Evolutionary conservation across 2,888 invertebrate genomes (phyloP).

Genomic region (Dimorphilus gyrociliatus): DNA sequence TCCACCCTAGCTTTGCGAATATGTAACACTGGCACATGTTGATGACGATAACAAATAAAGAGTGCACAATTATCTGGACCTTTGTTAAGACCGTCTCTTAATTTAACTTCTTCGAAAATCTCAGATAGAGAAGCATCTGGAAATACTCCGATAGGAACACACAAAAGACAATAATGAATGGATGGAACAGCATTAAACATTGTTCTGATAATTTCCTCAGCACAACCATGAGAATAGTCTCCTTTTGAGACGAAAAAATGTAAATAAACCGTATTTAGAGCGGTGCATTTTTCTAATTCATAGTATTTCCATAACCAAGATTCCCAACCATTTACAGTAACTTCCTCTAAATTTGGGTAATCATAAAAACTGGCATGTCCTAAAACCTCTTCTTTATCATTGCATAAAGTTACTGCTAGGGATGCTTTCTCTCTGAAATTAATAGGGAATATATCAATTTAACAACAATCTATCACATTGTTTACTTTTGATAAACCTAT

Average conservation of each 20-base stretch:
- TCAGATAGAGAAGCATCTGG: conserved; percentile 15
- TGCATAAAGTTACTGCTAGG: conserved; percentile 31
- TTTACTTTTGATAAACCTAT: background rate
- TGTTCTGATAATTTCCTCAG: conserved; percentile 30
- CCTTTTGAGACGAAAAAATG: conserved; percentile 33
- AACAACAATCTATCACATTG: background rate
- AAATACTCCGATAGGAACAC: conserved; percentile 23
- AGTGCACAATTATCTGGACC: conserved; percentile 12
- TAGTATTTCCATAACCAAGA: conserved; percentile 21
- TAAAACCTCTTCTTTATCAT: conserved; percentile 31
- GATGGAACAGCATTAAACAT: conserved; percentile 35
- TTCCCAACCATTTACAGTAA: conserved; percentile 29
- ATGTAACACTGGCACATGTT: conserved; percentile 32
- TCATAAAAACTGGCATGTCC: conserved; percentile 37
- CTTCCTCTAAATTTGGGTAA: conserved; percentile 26
- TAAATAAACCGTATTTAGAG: conserved; percentile 33
- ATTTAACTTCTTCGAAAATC: conserved; percentile 18
- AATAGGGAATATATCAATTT: conserved; percentile 2
- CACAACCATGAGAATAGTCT: conserved; percentile 31
- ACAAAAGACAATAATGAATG: conserved; percentile 29
- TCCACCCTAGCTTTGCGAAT: conserved; percentile 34
- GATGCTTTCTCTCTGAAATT: conserved; percentile 32
- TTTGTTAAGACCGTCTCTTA: conserved; percentile 8
- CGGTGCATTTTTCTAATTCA: conserved; percentile 14
- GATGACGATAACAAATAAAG: conserved; percentile 28